Base-by-base conservation (phyloP, 2,113 vertebrate species). In the Toxotes jaculatrix region DNA sequence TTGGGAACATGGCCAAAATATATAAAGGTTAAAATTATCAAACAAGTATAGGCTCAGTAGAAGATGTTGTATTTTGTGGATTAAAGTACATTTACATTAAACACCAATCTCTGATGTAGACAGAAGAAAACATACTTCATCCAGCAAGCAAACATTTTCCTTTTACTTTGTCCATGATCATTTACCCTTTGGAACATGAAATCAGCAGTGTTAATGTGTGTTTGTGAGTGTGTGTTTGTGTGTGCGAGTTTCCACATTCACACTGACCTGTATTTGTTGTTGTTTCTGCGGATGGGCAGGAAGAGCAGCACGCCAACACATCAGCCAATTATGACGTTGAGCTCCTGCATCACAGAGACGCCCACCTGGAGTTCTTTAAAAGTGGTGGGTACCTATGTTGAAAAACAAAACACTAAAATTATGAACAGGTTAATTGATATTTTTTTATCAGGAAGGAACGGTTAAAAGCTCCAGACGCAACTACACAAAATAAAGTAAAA, bases 251-350 rank as follows among this genome's bases (percentile, higher is more conserved):
- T n/a, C 12, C 59, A 51, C 38, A 16, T 75, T 57, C 31, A 60
- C 0, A 16, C 65, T 89, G n/a, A 91, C 67, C 36, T 34, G 38
- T 62, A 1, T 88, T 74, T 86, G 70, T 90, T 65, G 19, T 59
- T 87, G 31, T 90, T 23, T 89, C 45, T 88, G 92, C 78, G 91
- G 83, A 38, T 86, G 90, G 93, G 65, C 96, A 99, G 98, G 98
- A 99, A 94, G 98, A 99, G 86, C 98, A 99, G 47, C 98, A 99
- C 57, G 98, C 98, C 74, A 99, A 99, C 91, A 99, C 98, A 14
- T 99, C 98, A 3, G 98, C 98, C 77, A 99, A 99, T 92, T 99
- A 99, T 1, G 98, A 99, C 64, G 98, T 99, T 12, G 98, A 99
- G 77, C 96, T 99, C 1, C 96, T 99, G 87, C 98, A 99, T 93